phyloP scores from a whole-genome alignment of 2,888 invertebrate species.

The Yponomeuta evonymella region DNA sequence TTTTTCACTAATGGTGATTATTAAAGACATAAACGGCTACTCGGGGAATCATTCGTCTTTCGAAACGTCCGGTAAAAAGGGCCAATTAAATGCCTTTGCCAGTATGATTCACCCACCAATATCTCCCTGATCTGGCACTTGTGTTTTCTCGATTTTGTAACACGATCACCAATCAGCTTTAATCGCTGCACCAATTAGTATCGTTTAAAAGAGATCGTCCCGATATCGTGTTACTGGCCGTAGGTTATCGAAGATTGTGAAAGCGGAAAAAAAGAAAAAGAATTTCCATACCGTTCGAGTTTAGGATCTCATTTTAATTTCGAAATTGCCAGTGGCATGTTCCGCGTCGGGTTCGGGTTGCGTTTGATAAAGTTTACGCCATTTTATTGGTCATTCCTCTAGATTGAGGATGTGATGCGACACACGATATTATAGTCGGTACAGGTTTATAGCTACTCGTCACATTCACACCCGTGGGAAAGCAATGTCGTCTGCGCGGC shows the following conservation, averaged over 20 bases:
- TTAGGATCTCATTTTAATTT: not conserved
- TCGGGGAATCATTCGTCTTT: conserved; percentile 12
- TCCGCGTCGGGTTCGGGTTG: not conserved
- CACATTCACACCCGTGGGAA: conserved; percentile 48
- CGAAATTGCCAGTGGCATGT: not conserved
- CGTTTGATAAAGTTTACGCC: conserved; percentile 7
- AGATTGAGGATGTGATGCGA: conserved; percentile 6
- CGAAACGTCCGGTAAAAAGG: conserved; percentile 6
- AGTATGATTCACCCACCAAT: conserved; percentile 15
- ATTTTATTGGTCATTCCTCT: conserved; percentile 6
- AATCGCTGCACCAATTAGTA: conserved; percentile 15
- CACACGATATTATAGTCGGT: not conserved
- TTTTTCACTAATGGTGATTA: conserved; percentile 2
- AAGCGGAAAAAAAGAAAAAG: not conserved
- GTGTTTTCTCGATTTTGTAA: conserved; percentile 15
- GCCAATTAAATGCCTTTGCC: conserved; percentile 15
- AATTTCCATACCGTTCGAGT: not conserved
- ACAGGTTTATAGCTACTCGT: conserved; percentile 11
- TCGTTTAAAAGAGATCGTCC: conserved; percentile 9
- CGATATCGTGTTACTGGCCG: conserved; percentile 4
- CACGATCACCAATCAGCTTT: conserved; percentile 11
- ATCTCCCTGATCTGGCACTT: conserved; percentile 17
- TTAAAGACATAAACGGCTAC: conserved; percentile 4
- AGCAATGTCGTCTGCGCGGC: conserved; percentile 37
- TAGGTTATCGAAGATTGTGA: not conserved